phyloP scores from a whole-genome alignment of 2,113 vertebrate species.

The Oryzias celebensis region DNA sequence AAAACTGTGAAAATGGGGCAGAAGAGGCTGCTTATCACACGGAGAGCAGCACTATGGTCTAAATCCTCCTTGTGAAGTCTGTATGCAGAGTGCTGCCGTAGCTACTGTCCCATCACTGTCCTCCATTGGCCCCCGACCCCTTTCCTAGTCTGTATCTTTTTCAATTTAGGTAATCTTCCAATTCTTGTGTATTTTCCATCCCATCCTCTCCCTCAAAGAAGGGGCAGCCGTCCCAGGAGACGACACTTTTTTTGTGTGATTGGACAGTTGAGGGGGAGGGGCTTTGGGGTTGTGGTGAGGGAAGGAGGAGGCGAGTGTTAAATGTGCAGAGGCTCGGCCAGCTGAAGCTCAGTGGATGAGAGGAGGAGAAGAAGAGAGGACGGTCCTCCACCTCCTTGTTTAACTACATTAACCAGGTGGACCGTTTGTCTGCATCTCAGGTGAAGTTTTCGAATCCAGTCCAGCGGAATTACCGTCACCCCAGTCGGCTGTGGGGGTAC shows the following conservation, averaged over 20 bases:
- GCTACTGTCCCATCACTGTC: conserved; percentile 28
- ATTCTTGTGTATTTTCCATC: conserved; percentile 5
- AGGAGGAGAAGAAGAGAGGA: conserved; percentile 35
- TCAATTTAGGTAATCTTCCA: conserved; percentile 30
- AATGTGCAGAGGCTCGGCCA: conserved; percentile 69
- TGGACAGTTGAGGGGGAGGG: conserved; percentile 54
- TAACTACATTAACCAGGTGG: conserved; percentile 8
- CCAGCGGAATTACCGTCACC: conserved; percentile 64
- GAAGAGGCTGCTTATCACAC: conserved; percentile 48
- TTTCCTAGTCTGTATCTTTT: not conserved
- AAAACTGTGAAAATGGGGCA: conserved; percentile 50
- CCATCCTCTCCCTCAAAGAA: conserved; percentile 33
- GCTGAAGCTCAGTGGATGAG: conserved; percentile 47
- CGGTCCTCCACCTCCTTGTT: conserved; percentile 30
- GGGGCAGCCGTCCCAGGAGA: conserved; percentile 59
- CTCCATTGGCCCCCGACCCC: conserved; percentile 25
- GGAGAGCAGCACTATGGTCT: conserved; percentile 44
- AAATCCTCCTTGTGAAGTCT: conserved; percentile 37
- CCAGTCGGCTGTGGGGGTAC: conserved; percentile 66
- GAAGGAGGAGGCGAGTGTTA: conserved; percentile 58
- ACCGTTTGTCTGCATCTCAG: conserved; percentile 60
- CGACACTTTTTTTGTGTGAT: conserved; percentile 60
- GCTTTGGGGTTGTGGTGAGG: conserved; percentile 39
- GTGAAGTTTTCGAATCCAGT: conserved; percentile 81
- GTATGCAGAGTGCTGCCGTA: conserved; percentile 31